A percentile compares a stretch with the other conserved stretches of the same genome.
Conservation (phyloP, 2,797 vertebrate species). For the Menidia menidia region DNA sequence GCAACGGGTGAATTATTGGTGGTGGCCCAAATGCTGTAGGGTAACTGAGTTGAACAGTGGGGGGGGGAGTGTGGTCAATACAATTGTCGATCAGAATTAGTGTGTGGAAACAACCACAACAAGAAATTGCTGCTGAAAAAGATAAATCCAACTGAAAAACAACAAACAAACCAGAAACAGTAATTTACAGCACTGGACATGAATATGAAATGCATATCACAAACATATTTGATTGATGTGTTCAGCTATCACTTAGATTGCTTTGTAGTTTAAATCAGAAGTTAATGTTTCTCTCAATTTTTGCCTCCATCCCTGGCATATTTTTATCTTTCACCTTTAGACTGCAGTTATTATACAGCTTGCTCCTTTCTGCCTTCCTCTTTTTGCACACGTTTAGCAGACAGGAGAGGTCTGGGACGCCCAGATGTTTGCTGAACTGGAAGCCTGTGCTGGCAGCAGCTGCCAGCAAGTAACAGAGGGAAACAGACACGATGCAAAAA, state of each 20-base stretch:
- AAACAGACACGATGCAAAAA: constrained; percentile 50
- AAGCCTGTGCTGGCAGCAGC: constrained; percentile 65
- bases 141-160: too few species aligned
- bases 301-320: constrained; percentile 8
- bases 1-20: constrained; percentile 32
- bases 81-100: too few species aligned
- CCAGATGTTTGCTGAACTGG: constrained; percentile 82
- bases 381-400: constrained; percentile 53
- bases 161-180: too few species aligned
- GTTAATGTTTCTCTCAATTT: constrained; percentile 2
- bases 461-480: constrained; percentile 56
- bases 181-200: too few species aligned
- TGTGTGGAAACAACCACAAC: too few species aligned
- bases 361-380: constrained; percentile 13
- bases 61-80: constrained; percentile 49
- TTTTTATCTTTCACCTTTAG: constrained; percentile 46
- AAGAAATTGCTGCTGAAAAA: too few species aligned
- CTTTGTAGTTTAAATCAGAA: background rate
- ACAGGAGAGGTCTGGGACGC: constrained; percentile 46
- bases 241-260: background rate
- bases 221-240: too few species aligned
- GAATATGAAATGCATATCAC: too few species aligned
- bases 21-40: constrained; percentile 12
- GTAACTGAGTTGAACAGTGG: constrained; percentile 35
- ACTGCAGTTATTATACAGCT: constrained; percentile 41